Percentiles rank a stretch among this genome's conserved stretches.
phyloP scores from a whole-genome alignment of 2,888 invertebrate species.

The Pegoplata infirma region DNA sequence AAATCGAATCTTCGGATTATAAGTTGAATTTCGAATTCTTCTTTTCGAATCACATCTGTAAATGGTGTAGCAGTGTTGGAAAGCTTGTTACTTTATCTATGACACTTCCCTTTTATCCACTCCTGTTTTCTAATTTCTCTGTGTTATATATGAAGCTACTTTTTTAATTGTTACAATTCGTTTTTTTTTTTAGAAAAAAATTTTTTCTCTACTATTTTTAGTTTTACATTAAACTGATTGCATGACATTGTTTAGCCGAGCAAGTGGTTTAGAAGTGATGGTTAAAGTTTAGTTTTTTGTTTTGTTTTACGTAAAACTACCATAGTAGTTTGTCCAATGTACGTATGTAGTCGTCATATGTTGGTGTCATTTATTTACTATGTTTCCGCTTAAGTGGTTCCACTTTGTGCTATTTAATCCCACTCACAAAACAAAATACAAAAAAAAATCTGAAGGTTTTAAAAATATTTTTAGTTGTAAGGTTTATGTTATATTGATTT shows the following conservation, averaged over 20 bases:
- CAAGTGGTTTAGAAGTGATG: conserved; percentile 63
- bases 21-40: too few species aligned
- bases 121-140: not conserved
- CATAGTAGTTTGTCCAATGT: too few species aligned
- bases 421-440: conserved; percentile 44
- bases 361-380: conserved; percentile 64
- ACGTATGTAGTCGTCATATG: conserved; percentile 51
- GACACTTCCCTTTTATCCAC: conserved; percentile 21
- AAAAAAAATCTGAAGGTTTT: too few species aligned
- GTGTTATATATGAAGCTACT: conserved; percentile 40
- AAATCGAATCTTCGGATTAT: too few species aligned
- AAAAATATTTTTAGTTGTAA: too few species aligned
- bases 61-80: too few species aligned
- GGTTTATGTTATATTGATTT: too few species aligned
- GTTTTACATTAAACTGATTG: conserved; percentile 61
- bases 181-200: conserved; percentile 35
- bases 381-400: conserved; percentile 67
- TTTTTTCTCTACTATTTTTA: conserved; percentile 48
- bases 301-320: too few species aligned
- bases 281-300: conserved; percentile 60
- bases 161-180: conserved; percentile 60
- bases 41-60: too few species aligned
- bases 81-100: too few species aligned
- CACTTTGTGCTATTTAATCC: conserved; percentile 68
- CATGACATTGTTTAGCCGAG: conserved; percentile 63